A percentile compares a stretch with the other conserved stretches of the same genome.
Conservation (phyloP, 2,888 invertebrate genomes). For the Mythimna loreyi region DNA sequence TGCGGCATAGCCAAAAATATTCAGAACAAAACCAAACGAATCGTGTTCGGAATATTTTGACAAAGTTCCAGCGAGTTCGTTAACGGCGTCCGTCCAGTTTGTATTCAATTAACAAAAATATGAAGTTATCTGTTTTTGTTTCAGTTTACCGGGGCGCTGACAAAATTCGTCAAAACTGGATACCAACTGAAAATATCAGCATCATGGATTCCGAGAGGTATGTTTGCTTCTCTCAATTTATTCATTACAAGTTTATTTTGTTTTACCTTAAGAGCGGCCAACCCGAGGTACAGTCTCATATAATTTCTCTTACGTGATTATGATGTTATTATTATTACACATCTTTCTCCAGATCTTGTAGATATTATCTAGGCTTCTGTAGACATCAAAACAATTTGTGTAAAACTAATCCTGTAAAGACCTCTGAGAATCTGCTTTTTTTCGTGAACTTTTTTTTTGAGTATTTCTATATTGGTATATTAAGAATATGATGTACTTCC, state of each 20-base stretch:
- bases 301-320: too few relatives aligned
- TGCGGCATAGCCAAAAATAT: conserved; percentile 11
- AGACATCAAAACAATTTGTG: too few relatives aligned
- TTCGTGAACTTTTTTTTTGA: too few relatives aligned
- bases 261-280: too few relatives aligned
- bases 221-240: conserved; percentile 37
- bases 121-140: conserved; percentile 57
- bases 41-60: conserved; percentile 15
- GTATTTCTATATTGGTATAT: too few relatives aligned
- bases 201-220: conserved; percentile 87
- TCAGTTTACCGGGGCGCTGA: conserved; percentile 68
- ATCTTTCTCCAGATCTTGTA: too few relatives aligned
- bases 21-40: conserved; percentile 4
- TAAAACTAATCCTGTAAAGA: too few relatives aligned
- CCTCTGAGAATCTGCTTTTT: too few relatives aligned
- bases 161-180: conserved; percentile 77
- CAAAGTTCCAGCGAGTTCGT: conserved; percentile 25
- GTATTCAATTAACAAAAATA: conserved; percentile 63
- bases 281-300: too few relatives aligned
- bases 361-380: too few relatives aligned
- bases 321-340: too few relatives aligned
- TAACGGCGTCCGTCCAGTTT: conserved; percentile 39
- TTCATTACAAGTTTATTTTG: not conserved
- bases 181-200: conserved; percentile 68
- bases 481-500: too few relatives aligned